Evolutionary conservation across 2,113 vertebrate genomes (phyloP).

Genomic region (Chaenocephalus aceratus): DNA sequence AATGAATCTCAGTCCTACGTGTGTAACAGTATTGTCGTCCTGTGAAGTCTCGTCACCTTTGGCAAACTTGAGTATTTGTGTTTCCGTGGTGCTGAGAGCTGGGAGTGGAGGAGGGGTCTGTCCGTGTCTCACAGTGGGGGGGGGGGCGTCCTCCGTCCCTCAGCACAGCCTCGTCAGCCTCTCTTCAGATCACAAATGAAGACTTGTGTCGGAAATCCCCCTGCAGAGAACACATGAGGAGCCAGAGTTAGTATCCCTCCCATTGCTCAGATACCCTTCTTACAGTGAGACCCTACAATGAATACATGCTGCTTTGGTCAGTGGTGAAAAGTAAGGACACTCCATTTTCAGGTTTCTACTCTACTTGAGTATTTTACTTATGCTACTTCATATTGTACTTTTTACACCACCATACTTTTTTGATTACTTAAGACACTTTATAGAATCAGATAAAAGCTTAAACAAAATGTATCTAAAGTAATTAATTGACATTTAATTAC

Average conservation of each 20-base stretch:
- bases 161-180: conserved; percentile 60
- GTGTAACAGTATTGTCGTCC: conserved; percentile 45
- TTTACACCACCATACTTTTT: neutral
- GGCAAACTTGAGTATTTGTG: conserved; percentile 76
- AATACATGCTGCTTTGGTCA: too few species aligned
- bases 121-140: conserved; percentile 58
- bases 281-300: neutral
- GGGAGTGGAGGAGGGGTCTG: conserved; percentile 62
- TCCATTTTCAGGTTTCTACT: too few species aligned
- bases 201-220: conserved; percentile 99
- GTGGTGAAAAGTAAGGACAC: too few species aligned
- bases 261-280: neutral
- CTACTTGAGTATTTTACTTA: too few species aligned
- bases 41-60: conserved; percentile 79
- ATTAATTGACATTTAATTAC: too few species aligned
- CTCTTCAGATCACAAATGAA: conserved; percentile 94
- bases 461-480: too few species aligned
- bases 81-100: conserved; percentile 55
- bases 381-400: too few species aligned
- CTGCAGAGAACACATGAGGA: conserved; percentile 75
- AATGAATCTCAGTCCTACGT: conserved; percentile 42
- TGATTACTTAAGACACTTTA: too few species aligned
- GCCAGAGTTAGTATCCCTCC: neutral
- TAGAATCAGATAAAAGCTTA: too few species aligned
- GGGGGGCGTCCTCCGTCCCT: conserved; percentile 69